Percentiles rank a stretch among this genome's conserved stretches.
phyloP scores from a whole-genome alignment of 2,797 vertebrate species.

The Adelosebastes latens region DNA sequence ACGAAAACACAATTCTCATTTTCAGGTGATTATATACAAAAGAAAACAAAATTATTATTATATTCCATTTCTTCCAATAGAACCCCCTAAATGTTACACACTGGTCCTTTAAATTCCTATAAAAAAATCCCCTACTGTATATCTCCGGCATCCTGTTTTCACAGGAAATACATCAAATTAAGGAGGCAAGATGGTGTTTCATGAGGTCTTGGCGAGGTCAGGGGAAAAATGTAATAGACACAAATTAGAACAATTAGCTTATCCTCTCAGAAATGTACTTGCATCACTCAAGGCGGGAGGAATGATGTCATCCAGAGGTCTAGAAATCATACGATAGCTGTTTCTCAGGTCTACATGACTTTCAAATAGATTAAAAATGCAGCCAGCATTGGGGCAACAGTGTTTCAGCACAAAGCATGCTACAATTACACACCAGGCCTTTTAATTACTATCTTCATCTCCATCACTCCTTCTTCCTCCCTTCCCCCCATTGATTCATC shows the following conservation, averaged over 20 bases:
- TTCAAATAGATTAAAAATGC: background rate
- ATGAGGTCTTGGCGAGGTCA: background rate
- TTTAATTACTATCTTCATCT: slow-evolving; percentile 38
- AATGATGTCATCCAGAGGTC: background rate
- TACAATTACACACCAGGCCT: slow-evolving; percentile 12
- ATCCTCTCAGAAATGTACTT: background rate
- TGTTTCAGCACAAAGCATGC: background rate
- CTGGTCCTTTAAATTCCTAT: too few species aligned
- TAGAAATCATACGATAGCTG: background rate
- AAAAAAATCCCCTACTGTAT: too few species aligned
- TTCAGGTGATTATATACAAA: too few species aligned
- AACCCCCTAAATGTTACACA: too few species aligned
- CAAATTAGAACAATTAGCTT: background rate
- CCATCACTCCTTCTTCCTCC: slow-evolving; percentile 25
- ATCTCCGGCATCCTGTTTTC: background rate
- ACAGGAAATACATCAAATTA: slow-evolving; percentile 19
- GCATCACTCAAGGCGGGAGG: background rate
- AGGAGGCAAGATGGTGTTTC: background rate
- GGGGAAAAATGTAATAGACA: background rate
- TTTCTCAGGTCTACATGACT: background rate
- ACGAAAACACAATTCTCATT: too few species aligned
- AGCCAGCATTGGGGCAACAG: background rate
- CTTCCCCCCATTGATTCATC: slow-evolving; percentile 49
- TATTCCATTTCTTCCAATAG: too few species aligned
- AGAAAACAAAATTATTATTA: too few species aligned